These are phyloP conservation scores for Oxyura jamaicensis DNA, from an alignment of 2,113 vertebrate genomes.

Conservation along the genomic window DNA sequence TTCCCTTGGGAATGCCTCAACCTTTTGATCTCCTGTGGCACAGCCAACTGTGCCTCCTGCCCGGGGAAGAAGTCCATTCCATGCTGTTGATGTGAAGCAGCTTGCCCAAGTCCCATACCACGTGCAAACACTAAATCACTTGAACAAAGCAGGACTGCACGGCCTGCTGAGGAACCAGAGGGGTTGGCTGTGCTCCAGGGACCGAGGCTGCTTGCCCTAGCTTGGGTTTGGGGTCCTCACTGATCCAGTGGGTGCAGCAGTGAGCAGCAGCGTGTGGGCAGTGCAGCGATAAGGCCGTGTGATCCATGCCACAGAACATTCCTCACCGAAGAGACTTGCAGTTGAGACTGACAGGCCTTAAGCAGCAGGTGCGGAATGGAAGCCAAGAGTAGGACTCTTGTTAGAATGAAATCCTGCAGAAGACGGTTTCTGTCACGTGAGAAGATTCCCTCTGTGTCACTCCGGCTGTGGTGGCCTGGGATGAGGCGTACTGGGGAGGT, in stretches of 20 bases:
- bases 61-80: not conserved
- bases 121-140: no score
- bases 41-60: not conserved
- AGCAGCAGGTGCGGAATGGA: not conserved
- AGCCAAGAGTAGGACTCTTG: not conserved
- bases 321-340: not conserved
- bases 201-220: not conserved
- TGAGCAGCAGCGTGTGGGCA: not conserved
- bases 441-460: not conserved
- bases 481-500: not conserved
- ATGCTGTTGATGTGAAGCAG: not conserved
- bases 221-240: not conserved
- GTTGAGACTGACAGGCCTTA: not conserved
- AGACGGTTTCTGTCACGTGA: not conserved
- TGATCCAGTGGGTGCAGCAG: not conserved
- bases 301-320: not conserved
- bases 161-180: not conserved
- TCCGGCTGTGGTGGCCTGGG: not conserved
- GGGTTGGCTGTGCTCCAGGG: not conserved
- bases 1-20: not conserved
- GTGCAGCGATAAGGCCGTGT: not conserved
- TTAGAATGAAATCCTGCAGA: not conserved
- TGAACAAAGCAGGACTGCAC: not conserved
- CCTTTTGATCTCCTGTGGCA: not conserved
- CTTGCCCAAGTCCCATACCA: no score